Evolutionary conservation across 53 echinoderm and acorn worm species (phyloP), one percentile per base, ranked within the genome.

Genomic region (Luidia sarsii): DNA sequence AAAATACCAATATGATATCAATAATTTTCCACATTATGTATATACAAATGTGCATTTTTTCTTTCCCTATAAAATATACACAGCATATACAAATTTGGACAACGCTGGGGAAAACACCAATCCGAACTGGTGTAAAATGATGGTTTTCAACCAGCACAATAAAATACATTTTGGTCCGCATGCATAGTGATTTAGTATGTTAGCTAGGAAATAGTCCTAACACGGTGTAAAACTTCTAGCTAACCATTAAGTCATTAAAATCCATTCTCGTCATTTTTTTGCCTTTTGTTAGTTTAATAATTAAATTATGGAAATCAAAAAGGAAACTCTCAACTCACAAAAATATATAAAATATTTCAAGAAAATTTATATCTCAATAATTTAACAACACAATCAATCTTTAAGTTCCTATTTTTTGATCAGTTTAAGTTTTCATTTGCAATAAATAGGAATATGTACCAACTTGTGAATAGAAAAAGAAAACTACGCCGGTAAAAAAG

Each of bases 341-440:
- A 96, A 96, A 96, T 96, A 96, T 96, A 96, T 96, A 96, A 96
- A 96, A 91, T 96, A 96, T 96, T 72, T 93, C 88, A 93, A 96
- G 89, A 89, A 86, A 93, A 93, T 84, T 89, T 93, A 86, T 87
- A 83, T 91, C 84, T 91, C 91, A 87, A 84, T 87, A 90, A 86
- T 90, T 90, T 82, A 89, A 89, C 90, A 89, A 85, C 80, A 85
- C 90, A 89, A 84, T 89, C 80, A 81, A 62, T 83, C 61, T 55
- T 41, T 61, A 59, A 60, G 83, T 84, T 84, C 73, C 64, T 86
- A 81, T 85, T 86, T 80, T 75, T 89, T 81, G 79, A 85, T 89
- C 80, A 83, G 74, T 83, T 92, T 64, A 86, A 82, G 73, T 90
- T 72, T 90, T 36, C 50, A 32, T 67, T 61, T 87, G 65, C 83